phyloP scores from a whole-genome alignment of 2,888 invertebrate genomes.

The Drosophila diplacantha region DNA sequence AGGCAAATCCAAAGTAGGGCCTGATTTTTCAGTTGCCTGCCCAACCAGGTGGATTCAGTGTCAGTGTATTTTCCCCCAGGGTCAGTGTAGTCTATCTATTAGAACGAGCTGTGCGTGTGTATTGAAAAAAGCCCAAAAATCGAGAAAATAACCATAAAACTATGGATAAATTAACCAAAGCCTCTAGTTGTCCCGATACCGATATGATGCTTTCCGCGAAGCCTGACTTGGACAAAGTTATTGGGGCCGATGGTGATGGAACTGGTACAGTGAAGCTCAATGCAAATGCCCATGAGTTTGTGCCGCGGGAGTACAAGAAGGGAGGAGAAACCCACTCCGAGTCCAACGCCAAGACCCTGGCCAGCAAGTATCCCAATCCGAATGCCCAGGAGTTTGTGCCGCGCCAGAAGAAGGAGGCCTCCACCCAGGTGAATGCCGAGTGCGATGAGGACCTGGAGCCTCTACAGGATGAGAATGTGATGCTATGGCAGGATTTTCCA shows the following conservation, averaged over 20 bases:
- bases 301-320: slow-evolving; percentile 38
- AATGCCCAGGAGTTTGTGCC: neutral
- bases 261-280: slow-evolving; percentile 39
- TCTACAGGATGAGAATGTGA: slow-evolving; percentile 18
- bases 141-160: neutral
- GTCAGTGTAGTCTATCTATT: neutral
- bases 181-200: neutral
- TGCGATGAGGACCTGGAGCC: neutral
- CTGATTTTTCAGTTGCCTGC: neutral
- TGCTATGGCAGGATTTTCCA: slow-evolving; percentile 60
- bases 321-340: neutral
- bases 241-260: neutral
- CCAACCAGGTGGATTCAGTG: neutral
- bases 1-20: neutral
- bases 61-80: too few relatives aligned
- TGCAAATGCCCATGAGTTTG: slow-evolving; percentile 58
- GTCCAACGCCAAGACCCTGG: accelerated
- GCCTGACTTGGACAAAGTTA: too few relatives aligned
- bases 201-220: neutral
- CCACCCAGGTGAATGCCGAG: neutral
- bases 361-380: neutral
- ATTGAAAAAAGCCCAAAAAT: neutral
- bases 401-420: neutral
- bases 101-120: neutral
- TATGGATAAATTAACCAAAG: neutral